These are phyloP conservation scores for Trogon melanurus DNA, from an alignment of 2,113 vertebrate species.

Conservation along the genomic window DNA sequence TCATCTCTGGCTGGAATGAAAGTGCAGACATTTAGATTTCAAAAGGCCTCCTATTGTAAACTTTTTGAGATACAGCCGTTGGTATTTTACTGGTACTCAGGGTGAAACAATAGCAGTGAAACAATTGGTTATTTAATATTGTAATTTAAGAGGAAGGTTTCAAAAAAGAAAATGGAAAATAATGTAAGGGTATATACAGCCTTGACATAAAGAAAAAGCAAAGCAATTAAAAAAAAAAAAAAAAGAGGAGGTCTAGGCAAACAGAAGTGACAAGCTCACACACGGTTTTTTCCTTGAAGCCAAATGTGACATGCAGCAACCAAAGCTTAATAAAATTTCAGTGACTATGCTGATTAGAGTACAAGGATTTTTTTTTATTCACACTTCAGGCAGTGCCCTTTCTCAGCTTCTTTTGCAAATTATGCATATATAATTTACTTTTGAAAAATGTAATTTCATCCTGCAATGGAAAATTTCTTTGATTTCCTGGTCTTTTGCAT, in stretches of 20 bases:
- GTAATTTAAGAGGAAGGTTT: neutral
- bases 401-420: slow-evolving; percentile 14
- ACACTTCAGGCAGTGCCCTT: neutral
- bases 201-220: neutral
- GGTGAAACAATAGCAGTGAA: neutral
- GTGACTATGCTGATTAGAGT: slow-evolving; percentile 18
- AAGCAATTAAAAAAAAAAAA: neutral
- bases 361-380: slow-evolving; percentile 13
- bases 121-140: neutral
- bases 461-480: neutral
- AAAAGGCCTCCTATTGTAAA: neutral
- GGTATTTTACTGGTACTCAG: neutral
- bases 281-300: neutral
- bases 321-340: slow-evolving; percentile 49
- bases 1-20: neutral
- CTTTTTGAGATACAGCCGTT: neutral
- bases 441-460: slow-evolving; percentile 20
- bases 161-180: neutral
- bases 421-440: neutral
- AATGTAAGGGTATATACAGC: neutral
- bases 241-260: neutral
- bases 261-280: neutral
- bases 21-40: slow-evolving; percentile 19
- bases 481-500: neutral
- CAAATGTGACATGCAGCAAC: neutral